Evolutionary conservation across 2,888 invertebrate genomes (phyloP), one percentile per base, ranked within the genome.

Genomic region (Blera fallax): DNA sequence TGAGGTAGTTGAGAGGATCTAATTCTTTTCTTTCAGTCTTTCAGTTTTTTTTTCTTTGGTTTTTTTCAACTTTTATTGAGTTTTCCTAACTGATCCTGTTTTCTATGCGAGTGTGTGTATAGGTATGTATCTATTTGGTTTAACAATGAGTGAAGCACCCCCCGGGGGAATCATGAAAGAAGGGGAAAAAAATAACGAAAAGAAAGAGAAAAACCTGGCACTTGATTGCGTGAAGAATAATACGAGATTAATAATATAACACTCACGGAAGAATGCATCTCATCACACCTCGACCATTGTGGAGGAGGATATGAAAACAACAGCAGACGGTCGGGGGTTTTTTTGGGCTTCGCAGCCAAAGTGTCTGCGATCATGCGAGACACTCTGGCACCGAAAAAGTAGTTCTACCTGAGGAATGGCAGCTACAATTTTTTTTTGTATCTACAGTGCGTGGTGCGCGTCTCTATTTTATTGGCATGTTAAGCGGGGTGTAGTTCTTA

Each of bases 281-380:
- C 85, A 85, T 85, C 81, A 85, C 85, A 85, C 85, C 85, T 85
- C 32, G 76, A 24, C 74, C 72, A 73, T 78, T 83, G 84, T 76
- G 76, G 50, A 76, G 84, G 80, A 21, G 84, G 76, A 37, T 76
- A 65, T 67, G 58, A 60, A 76, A 84, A 72, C 74, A 70, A 70
- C 78, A 70, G 14, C 62, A 69, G 58, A 73, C 69, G 43, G 21
- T 16, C 18, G 45, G 37, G 50, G 18, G 7, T 34, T 52, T 21
- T 18, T 29, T 72, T 24, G 54, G 64, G 37, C 4, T 21, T 7
- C n/a, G 16, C 56, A 76, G 84, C 32, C 80, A 60, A 14, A 11
- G 32, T 85, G 85, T 77, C 85, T 79, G 67, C 72, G 76, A 62
- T 62, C 54, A n/a, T 50, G 58, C 85, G 70, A 85, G 85, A 85